These are phyloP conservation scores for Macrotis lagotis DNA, from an alignment of 2,113 vertebrate genomes.

Conservation along the genomic window DNA sequence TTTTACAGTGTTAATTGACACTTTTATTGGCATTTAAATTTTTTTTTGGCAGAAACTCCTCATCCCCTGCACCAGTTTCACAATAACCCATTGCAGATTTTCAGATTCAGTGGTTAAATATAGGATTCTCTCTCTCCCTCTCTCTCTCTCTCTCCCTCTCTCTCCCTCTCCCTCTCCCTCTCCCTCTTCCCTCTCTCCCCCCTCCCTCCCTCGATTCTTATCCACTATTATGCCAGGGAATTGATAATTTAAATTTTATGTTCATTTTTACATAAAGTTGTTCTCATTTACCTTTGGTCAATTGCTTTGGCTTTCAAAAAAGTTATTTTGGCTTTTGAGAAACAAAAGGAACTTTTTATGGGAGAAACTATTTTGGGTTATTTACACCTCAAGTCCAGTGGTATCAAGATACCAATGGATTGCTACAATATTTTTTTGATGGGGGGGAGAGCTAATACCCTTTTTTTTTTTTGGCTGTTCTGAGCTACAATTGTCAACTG, in stretches of 20 bases:
- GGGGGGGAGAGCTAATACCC: slow-evolving; percentile 80
- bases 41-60: slow-evolving; percentile 44
- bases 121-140: too few relatives aligned
- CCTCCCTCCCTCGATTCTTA: too few relatives aligned
- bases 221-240: slow-evolving; percentile 60
- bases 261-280: slow-evolving; percentile 48
- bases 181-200: too few relatives aligned
- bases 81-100: slow-evolving; percentile 51
- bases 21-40: slow-evolving; percentile 66
- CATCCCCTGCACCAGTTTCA: slow-evolving; percentile 33
- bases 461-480: slow-evolving; percentile 86
- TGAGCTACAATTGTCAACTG: slow-evolving; percentile 89
- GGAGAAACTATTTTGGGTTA: slow-evolving; percentile 78
- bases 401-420: slow-evolving; percentile 66
- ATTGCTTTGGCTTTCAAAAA: slow-evolving; percentile 75
- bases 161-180: too few relatives aligned
- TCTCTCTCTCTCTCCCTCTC: too few relatives aligned
- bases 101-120: slow-evolving; percentile 54
- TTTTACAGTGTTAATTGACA: slow-evolving; percentile 81
- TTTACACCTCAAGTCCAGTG: slow-evolving; percentile 77
- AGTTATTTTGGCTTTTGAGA: slow-evolving; percentile 72
- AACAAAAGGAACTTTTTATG: slow-evolving; percentile 76
- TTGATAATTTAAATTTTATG: slow-evolving; percentile 68
- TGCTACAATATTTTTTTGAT: slow-evolving; percentile 68
- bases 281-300: slow-evolving; percentile 75